A percentile compares a stretch with the other conserved stretches of the same genome.
These are phyloP conservation scores for Halesus radiatus DNA, from an alignment of 1,140 invertebrate species.

Conservation along the genomic window DNA sequence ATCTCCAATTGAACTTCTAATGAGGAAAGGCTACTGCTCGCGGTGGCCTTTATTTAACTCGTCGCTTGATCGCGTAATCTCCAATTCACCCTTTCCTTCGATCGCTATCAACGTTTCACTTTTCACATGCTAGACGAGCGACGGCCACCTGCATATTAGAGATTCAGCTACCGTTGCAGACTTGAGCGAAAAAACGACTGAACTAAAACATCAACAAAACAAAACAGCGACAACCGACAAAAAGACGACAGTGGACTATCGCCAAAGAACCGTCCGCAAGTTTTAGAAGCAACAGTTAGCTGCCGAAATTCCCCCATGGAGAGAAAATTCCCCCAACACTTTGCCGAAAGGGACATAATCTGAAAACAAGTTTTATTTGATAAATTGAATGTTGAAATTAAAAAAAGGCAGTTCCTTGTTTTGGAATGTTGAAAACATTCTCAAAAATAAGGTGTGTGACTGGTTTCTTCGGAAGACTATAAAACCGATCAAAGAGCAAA, in stretches of 20 bases:
- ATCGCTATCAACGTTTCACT: not conserved
- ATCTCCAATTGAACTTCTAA: too few relatives aligned
- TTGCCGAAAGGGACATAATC: not conserved
- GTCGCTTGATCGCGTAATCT: too few relatives aligned
- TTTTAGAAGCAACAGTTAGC: slow-evolving; percentile 22
- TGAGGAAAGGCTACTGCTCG: too few relatives aligned
- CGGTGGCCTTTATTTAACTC: too few relatives aligned
- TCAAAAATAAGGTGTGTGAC: too few relatives aligned
- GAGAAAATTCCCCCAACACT: slow-evolving; percentile 22
- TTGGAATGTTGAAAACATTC: too few relatives aligned
- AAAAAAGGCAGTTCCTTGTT: too few relatives aligned
- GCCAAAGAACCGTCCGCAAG: not conserved
- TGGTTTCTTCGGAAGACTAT: too few relatives aligned
- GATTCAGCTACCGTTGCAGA: slow-evolving; percentile 12
- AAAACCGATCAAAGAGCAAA: too few relatives aligned
- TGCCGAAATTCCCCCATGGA: slow-evolving; percentile 9
- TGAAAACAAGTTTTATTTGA: too few relatives aligned
- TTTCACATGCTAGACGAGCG: not conserved
- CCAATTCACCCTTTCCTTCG: too few relatives aligned
- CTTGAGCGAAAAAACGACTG: not conserved
- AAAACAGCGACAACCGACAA: not conserved
- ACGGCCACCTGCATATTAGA: slow-evolving; percentile 15
- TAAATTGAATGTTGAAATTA: too few relatives aligned
- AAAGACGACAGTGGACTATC: slow-evolving; percentile 23
- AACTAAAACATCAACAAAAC: not conserved